Conservation (phyloP, 2,113 vertebrate genomes). For the Indicator indicator region DNA sequence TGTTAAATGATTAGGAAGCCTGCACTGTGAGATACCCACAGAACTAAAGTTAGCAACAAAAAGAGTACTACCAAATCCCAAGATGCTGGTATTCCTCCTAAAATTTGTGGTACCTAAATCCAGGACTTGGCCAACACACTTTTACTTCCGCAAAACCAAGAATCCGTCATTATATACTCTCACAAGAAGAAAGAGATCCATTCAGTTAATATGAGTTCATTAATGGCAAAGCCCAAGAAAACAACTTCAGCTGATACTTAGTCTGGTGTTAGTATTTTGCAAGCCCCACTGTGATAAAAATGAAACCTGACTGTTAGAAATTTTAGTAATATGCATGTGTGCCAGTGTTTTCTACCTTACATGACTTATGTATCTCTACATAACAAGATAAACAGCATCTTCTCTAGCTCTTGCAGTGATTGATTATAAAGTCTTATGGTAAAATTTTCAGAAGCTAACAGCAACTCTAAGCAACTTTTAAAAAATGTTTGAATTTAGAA, state of each 20-base stretch:
- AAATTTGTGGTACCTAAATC: neutral
- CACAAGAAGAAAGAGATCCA: neutral
- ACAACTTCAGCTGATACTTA: neutral
- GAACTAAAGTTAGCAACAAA: neutral
- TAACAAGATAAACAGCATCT: neutral
- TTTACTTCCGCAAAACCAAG: neutral
- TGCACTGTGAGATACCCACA: neutral
- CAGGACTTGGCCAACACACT: neutral
- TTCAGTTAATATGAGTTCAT: neutral
- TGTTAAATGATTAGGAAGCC: neutral
- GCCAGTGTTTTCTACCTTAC: neutral
- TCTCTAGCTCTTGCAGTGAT: neutral
- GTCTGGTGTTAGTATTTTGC: neutral
- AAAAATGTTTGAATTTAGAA: neutral
- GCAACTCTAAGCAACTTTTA: neutral
- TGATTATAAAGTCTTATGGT: neutral
- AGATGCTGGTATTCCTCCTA: neutral
- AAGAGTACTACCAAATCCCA: neutral
- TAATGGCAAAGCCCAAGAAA: neutral
- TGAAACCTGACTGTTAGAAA: neutral
- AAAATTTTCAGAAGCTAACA: neutral
- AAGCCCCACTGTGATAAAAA: neutral
- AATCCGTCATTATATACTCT: neutral
- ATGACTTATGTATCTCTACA: fast-evolving
- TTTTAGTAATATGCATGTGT: neutral